Conservation (phyloP, 2,113 vertebrate species). For the Egretta garzetta region DNA sequence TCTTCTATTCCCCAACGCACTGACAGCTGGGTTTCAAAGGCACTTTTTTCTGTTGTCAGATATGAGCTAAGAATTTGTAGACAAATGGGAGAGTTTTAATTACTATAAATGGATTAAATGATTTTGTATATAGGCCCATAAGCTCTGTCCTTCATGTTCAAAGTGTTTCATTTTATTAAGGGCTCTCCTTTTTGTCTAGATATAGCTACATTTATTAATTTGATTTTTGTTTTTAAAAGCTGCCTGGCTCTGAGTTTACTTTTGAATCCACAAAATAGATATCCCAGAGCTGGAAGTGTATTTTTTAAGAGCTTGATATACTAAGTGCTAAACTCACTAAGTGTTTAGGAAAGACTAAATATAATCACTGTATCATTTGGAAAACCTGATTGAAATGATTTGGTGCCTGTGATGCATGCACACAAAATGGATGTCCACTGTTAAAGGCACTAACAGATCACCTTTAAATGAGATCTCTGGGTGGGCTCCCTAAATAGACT, state of each 20-base stretch:
- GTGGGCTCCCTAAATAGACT: not conserved
- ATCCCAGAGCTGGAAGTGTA: not conserved
- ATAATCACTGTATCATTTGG: not conserved
- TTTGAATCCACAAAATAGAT: not conserved
- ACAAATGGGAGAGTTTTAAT: not conserved
- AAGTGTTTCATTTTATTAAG: constrained; percentile 29
- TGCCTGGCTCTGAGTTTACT: not conserved
- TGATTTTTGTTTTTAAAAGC: constrained; percentile 4
- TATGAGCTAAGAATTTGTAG: not conserved
- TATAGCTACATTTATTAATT: not conserved
- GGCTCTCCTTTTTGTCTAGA: not conserved
- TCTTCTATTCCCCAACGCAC: not conserved
- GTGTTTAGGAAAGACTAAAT: not conserved
- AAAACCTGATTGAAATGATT: constrained; percentile 3
- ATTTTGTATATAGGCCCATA: not conserved
- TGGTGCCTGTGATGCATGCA: not conserved
- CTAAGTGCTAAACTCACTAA: not conserved
- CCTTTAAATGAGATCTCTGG: not conserved
- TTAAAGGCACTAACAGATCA: not conserved
- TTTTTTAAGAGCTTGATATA: not conserved
- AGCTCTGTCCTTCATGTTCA: not conserved
- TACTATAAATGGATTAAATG: constrained; percentile 39
- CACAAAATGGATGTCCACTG: not conserved
- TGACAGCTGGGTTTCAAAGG: not conserved
- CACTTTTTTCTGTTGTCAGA: not conserved